Evolutionary conservation across 2,113 vertebrate genomes (phyloP).

Genomic region (Mola mola): DNA sequence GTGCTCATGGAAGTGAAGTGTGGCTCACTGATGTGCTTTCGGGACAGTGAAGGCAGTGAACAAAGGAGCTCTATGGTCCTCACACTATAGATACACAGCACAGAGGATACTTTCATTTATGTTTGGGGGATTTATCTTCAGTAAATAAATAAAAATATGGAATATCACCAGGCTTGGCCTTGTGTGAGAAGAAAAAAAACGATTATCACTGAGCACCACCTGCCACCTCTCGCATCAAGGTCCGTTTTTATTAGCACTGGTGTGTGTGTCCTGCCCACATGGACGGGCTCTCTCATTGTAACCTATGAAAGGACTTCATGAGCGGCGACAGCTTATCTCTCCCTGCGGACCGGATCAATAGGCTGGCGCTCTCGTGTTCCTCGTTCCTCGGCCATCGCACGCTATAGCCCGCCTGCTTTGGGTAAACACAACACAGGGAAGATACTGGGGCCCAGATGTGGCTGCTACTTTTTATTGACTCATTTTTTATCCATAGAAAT

Average conservation of each 20-base stretch:
- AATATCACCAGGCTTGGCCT: not conserved
- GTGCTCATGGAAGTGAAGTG: too few species aligned
- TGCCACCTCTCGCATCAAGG: not conserved
- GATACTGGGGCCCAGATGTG: not conserved
- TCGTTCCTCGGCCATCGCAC: constrained; percentile 59
- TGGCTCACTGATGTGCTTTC: too few species aligned
- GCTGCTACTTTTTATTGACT: constrained; percentile 2
- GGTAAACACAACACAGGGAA: constrained; percentile 56
- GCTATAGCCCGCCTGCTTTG: constrained; percentile 48
- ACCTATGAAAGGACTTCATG: constrained; percentile 67
- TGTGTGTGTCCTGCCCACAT: constrained; percentile 26
- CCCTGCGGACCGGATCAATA: constrained; percentile 74
- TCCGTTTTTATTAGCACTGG: constrained; percentile 36
- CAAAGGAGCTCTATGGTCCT: too few species aligned
- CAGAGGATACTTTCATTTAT: not conserved
- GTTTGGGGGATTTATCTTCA: not conserved
- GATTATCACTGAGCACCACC: not conserved
- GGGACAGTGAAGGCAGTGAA: too few species aligned
- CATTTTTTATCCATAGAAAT: not conserved
- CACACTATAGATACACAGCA: not conserved
- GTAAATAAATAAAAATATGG: not conserved
- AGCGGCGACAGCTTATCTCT: constrained; percentile 80
- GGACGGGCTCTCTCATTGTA: constrained; percentile 27
- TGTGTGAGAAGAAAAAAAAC: not conserved
- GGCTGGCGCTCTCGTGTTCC: constrained; percentile 65